Base-by-base conservation (phyloP, 2,113 vertebrate species). In the Eudyptes chrysolophus region DNA sequence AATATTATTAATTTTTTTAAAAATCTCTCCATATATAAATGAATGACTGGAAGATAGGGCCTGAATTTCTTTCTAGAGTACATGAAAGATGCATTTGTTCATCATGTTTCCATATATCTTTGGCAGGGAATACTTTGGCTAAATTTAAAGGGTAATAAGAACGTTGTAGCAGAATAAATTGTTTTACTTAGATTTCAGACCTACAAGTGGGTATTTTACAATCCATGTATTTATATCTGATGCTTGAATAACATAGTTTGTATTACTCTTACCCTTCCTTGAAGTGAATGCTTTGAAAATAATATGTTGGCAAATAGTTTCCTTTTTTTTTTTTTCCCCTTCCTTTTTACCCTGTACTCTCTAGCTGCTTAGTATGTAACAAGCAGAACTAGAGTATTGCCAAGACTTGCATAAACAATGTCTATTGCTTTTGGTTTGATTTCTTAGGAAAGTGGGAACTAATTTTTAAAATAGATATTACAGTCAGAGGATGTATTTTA, bases 341-440 rank as follows among this genome's bases (percentile, higher is more conserved):
- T 82, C 14, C 12, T 86, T 69, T 87, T 92, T 92, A 83, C 90
- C 27, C 71, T 81, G 38, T 84, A n/a, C 60, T 74, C 49, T 81
- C n/a, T 85, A 70, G 42, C 74, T 97, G 93, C 64, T 83, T 81
- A 36, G 21, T 60, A 49, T 86, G 58, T 68, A 86, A 77, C 62
- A 77, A 92, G 46, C 38, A 92, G 78, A 72, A 46, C 40, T 30
- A 92, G 42, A 61, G 20, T n/a, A n/a, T 32, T 92, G 89, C 91
- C 91, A 89, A 69, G 70, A n/a, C 52, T 79, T 87, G 34, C 51
- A 93, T 70, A 93, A 96, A 85, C 46, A 44, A 55, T n/a, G 10
- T 58, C 77, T 93, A 86, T 83, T 86, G 36, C 78, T 83, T 92
- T 94, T 95, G 75, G 40, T 90, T 95, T 96, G 80, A 96, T 95